Conservation (phyloP, 2,888 invertebrate genomes). For the Eulithis prunata region DNA sequence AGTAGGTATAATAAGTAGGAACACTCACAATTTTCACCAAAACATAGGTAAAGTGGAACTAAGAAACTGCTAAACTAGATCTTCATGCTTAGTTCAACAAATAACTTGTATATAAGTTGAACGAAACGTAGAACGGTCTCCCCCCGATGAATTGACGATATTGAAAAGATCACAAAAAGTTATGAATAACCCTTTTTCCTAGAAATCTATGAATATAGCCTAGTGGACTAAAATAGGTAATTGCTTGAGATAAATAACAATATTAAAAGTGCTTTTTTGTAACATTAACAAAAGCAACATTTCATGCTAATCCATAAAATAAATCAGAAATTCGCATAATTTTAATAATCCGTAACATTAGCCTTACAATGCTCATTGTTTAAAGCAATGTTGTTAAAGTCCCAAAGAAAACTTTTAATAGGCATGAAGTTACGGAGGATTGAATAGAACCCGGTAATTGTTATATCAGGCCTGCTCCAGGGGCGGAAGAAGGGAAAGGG, state of each 20-base stretch:
- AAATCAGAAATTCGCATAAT: conserved; percentile 44
- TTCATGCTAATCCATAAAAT: conserved; percentile 23
- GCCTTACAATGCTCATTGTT: conserved; percentile 68
- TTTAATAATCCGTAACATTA: conserved; percentile 66
- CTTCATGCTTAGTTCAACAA: no score
- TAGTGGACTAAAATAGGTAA: no score
- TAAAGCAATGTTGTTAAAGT: conserved; percentile 62
- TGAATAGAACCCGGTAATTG: conserved; percentile 64
- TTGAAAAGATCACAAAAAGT: no score
- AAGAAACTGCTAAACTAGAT: no score
- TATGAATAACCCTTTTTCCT: no score
- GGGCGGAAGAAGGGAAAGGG: conserved; percentile 4
- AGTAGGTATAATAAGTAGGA: no score
- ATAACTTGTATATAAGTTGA: no score
- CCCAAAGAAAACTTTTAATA: conserved; percentile 73
- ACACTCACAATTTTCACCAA: no score
- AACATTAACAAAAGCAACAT: conserved; percentile 18
- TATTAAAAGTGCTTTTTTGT: neutral
- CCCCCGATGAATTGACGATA: no score
- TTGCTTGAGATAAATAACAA: neutral
- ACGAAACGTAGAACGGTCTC: no score
- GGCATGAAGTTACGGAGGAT: conserved; percentile 66
- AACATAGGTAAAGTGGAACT: no score
- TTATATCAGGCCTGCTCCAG: conserved; percentile 52
- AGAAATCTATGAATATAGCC: no score